Conservation (phyloP, 1,140 invertebrate genomes). For the Nephila pilipes region DNA sequence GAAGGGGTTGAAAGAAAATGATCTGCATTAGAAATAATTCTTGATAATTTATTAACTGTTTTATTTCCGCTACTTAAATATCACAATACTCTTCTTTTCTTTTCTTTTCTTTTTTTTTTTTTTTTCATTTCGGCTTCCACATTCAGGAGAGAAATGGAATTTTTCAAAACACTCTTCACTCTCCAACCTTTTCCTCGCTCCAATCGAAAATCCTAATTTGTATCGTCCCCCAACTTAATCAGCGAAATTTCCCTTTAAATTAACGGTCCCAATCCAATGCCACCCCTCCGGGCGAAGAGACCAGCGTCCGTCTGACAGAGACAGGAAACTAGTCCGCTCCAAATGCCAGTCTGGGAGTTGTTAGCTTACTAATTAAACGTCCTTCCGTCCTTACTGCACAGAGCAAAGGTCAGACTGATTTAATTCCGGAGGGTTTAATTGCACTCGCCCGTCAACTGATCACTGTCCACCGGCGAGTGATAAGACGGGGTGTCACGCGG, state of each 20-base stretch:
- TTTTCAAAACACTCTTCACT: no score
- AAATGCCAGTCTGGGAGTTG: constrained; percentile 52
- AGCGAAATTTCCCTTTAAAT: constrained; percentile 60
- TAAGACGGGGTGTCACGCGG: constrained; percentile 2
- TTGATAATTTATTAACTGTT: no score
- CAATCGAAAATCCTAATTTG: constrained; percentile 31
- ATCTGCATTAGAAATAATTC: no score
- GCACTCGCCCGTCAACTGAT: constrained; percentile 59
- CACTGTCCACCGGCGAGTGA: constrained; percentile 50
- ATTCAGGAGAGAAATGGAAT: no score
- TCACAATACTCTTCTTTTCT: no score
- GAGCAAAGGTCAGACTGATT: constrained; percentile 68
- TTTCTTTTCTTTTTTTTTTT: no score
- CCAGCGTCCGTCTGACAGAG: constrained; percentile 46
- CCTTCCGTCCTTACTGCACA: constrained; percentile 44
- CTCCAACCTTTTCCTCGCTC: no score
- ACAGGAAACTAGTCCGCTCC: constrained; percentile 13
- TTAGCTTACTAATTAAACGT: constrained; percentile 72
- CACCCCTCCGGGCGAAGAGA: neutral
- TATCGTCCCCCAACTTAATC: neutral
- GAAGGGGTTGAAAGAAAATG: no score
- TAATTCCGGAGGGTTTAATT: constrained; percentile 70
- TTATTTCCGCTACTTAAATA: no score
- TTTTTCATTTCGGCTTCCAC: neutral
- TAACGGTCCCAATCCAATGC: neutral